These are phyloP conservation scores for Musca domestica DNA, from an alignment of 1,140 invertebrate species.

Conservation along the genomic window DNA sequence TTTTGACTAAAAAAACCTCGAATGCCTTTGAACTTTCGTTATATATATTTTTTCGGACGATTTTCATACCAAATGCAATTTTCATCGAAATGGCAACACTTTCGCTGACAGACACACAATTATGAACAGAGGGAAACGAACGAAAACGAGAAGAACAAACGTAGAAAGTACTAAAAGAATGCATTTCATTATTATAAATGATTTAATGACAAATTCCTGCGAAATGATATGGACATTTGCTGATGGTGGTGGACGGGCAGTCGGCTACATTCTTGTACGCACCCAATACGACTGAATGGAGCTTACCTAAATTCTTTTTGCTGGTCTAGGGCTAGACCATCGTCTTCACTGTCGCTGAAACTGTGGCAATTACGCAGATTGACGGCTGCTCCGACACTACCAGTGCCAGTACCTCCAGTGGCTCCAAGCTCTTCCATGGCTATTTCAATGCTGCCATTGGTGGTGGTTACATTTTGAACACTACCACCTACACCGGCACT, in stretches of 20 bases:
- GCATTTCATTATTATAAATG: constrained; percentile 22
- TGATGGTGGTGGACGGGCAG: neutral
- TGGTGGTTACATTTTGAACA: neutral
- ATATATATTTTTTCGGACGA: no score
- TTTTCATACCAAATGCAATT: no score
- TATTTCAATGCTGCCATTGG: constrained; percentile 23
- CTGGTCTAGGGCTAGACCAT: constrained; percentile 20
- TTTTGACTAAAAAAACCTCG: no score
- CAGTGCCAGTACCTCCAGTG: neutral
- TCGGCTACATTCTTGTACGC: constrained; percentile 10
- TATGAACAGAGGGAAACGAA: neutral
- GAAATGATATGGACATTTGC: constrained; percentile 18
- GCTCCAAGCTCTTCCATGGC: constrained; percentile 10
- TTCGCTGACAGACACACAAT: no score
- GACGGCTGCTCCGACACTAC: neutral
- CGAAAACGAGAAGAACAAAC: neutral
- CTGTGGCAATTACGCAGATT: neutral
- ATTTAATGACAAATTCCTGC: constrained; percentile 15
- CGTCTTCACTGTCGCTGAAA: constrained; percentile 24
- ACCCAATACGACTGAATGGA: neutral
- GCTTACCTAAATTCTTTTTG: constrained; percentile 28
- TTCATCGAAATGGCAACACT: no score
- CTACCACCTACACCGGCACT: constrained; percentile 32
- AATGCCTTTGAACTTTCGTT: no score
- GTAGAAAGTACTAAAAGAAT: constrained; percentile 18